Base-by-base conservation (phyloP, 2,888 invertebrate genomes). In the Bombylius discolor region DNA sequence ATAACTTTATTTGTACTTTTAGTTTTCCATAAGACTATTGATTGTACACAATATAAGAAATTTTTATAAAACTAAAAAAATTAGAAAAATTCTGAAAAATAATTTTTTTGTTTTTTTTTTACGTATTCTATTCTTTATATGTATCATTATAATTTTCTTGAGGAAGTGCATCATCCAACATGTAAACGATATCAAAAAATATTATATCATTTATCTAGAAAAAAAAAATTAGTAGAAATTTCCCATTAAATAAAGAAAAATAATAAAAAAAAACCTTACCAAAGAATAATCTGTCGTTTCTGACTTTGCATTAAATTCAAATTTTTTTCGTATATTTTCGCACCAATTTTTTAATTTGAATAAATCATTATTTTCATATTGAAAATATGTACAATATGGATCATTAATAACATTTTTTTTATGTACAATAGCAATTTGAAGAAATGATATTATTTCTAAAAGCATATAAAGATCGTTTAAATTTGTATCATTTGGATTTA, bases 151-250 rank as follows among this genome's bases (percentile, higher is more conserved):
- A 23, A 23, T 23, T 23, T 23, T 23, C 23, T 42, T 11, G 39
- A 5, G 12, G 39, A 4, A 11, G 11, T 4, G 39, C 39, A 11
- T 42, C 5, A 7, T 36, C 39, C 11, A 42, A 11, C 39, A 42
- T 42, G 33, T 51, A 32, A 33, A 51, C 33, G 11, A 51, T 51
- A 51, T 51, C 51, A n/a, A 51, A 51, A n/a, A 45, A 33, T 6
- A 51, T 45, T 12, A 51, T 44, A 14, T 51, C 45, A 32, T 44
- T 33, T 51, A 51, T 46, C 51, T 51, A n/a, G n/a, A 51, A 51
- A 32, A 11, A 1, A 42, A 42, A 11, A 42, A 4, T 45, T n/a
- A 32, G 14, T n/a, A 44, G 13, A 44, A 23, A 31, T 32, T 13
- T n/a, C 32, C 5, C 14, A 12, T 32, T 4, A 42, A 42, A 42